Evolutionary conservation across 2,113 vertebrate genomes (phyloP).

Genomic region (Alaudala cheleensis): DNA sequence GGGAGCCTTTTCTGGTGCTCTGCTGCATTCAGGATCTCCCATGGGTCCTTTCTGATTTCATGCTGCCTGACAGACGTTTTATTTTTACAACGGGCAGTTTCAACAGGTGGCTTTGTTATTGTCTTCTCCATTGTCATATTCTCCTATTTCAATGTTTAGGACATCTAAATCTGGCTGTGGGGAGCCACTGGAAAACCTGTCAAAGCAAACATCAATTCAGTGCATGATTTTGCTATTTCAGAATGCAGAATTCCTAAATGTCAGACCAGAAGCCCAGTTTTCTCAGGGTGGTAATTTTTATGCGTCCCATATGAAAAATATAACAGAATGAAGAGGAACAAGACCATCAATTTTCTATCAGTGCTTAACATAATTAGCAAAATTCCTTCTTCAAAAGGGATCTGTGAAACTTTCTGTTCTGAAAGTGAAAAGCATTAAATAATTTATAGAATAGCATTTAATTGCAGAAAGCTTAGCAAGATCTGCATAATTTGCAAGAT

Average conservation of each 20-base stretch:
- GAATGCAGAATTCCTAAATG: not conserved
- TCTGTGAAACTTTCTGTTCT: not conserved
- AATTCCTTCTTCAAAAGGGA: constrained; percentile 2
- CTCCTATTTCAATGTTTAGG: not conserved
- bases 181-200: not conserved
- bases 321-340: not conserved
- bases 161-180: not conserved
- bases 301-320: not conserved
- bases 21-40: not conserved
- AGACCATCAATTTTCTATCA: not conserved
- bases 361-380: not conserved
- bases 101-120: not conserved
- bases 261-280: not conserved
- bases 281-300: not conserved
- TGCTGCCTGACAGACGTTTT: not conserved
- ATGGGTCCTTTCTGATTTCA: not conserved
- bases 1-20: not conserved
- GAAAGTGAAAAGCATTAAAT: constrained; percentile 3
- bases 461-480: not conserved
- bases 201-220: not conserved
- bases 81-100: not conserved
- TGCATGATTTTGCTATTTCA: not conserved
- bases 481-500: not conserved
- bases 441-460: not conserved
- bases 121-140: not conserved